A percentile compares a stretch with the other conserved stretches of the same genome.
Conservation (phyloP, 2,797 vertebrate species). For the Octomys mimax region DNA sequence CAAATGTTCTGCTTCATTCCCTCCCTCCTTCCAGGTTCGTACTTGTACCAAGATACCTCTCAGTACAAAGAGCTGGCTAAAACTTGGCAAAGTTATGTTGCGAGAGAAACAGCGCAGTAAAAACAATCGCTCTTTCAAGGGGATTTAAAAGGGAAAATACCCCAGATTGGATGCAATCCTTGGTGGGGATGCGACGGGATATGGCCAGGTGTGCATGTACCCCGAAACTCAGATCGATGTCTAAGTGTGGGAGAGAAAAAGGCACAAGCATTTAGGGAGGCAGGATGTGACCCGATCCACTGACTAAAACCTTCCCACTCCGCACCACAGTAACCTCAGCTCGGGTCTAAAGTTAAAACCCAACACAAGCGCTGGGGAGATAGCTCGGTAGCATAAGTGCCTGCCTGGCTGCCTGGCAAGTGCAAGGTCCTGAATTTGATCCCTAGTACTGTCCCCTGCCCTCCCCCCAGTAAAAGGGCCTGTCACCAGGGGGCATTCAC, state of each 20-base stretch:
- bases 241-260: neutral
- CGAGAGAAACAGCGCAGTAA: neutral
- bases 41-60: neutral
- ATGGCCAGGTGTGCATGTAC: neutral
- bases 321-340: neutral
- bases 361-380: neutral
- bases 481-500: neutral
- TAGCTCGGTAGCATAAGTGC: too few relatives aligned
- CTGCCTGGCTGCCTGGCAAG: too few relatives aligned
- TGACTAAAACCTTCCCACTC: neutral
- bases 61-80: conserved; percentile 8
- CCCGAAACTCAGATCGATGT: neutral
- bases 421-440: too few relatives aligned
- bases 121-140: neutral
- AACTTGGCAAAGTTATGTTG: neutral
- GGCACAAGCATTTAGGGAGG: neutral
- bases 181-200: fast-evolving
- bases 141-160: conserved; percentile 41
- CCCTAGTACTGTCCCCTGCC: too few relatives aligned
- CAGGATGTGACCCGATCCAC: neutral
- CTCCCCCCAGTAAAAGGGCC: too few relatives aligned
- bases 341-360: neutral
- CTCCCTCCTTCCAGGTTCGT: neutral
- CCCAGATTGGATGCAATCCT: neutral
- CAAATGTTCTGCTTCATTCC: neutral